Percentiles rank a stretch among this genome's conserved stretches.
phyloP scores from a whole-genome alignment of 2,888 invertebrate genomes.

The Microdon myrmicae region DNA sequence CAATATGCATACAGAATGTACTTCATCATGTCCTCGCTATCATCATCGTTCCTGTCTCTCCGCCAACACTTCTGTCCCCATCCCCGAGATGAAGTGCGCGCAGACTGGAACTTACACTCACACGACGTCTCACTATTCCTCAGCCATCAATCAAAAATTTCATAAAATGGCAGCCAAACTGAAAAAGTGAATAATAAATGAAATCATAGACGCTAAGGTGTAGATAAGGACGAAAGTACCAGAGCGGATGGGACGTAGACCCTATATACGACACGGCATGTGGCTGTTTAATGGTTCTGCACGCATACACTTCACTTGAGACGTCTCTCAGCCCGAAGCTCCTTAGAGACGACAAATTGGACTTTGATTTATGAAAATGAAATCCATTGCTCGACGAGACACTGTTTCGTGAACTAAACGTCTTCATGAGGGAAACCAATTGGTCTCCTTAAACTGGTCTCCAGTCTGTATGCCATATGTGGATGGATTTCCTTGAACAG shows the following conservation, averaged over 20 bases:
- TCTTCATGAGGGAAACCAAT: slow-evolving; percentile 45
- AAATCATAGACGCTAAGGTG: slow-evolving; percentile 26
- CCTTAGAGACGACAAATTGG: slow-evolving; percentile 38
- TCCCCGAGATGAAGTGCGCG: slow-evolving; percentile 1
- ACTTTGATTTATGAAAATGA: slow-evolving; percentile 50
- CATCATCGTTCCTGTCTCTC: no score
- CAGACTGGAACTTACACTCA: neutral
- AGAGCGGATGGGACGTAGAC: no score
- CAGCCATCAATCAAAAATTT: slow-evolving; percentile 39
- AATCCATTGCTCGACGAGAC: slow-evolving; percentile 31
- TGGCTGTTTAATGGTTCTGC: slow-evolving; percentile 21
- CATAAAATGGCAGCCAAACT: slow-evolving; percentile 29
- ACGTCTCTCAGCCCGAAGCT: no score
- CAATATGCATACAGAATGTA: slow-evolving; percentile 14
- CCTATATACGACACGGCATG: slow-evolving; percentile 1
- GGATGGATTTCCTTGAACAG: slow-evolving; percentile 23
- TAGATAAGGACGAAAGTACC: slow-evolving; percentile 1
- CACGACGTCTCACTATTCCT: slow-evolving; percentile 24
- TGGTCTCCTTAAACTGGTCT: no score
- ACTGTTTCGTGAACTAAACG: slow-evolving; percentile 19
- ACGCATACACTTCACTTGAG: neutral
- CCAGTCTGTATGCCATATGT: no score
- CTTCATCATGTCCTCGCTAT: slow-evolving; percentile 27
- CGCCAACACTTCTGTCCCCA: slow-evolving; percentile 23
- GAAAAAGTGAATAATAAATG: slow-evolving; percentile 43